Conservation (phyloP, 2,797 vertebrate species). For the Eulemur mongoz region DNA sequence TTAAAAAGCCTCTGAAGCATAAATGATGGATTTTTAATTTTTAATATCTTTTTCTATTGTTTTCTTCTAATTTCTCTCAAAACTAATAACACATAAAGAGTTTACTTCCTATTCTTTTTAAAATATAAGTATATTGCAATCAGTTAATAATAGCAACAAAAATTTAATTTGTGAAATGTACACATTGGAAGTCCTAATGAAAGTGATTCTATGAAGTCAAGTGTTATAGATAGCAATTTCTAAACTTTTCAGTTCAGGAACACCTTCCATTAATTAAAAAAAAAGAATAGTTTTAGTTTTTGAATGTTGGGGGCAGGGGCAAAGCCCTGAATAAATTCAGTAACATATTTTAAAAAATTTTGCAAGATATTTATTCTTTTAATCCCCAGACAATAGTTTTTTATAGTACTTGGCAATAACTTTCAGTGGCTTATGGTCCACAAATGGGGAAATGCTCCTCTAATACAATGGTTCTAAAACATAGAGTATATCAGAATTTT, state of each 20-base stretch:
- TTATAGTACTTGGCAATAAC: neutral
- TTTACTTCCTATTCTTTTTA: neutral
- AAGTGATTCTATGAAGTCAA: neutral
- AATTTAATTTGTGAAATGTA: neutral
- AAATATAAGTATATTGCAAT: neutral
- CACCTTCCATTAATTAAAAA: neutral
- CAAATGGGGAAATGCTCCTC: neutral
- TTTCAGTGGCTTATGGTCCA: neutral
- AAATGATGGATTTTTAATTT: neutral
- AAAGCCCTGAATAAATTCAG: neutral
- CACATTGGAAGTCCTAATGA: neutral
- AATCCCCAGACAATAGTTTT: neutral
- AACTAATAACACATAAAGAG: neutral
- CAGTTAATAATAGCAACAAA: neutral
- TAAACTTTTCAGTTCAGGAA: neutral
- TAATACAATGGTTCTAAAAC: neutral
- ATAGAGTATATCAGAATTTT: neutral
- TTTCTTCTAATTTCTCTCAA: neutral
- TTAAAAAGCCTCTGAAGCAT: neutral
- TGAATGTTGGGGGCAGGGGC: neutral
- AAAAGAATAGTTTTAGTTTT: neutral
- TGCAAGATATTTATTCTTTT: neutral
- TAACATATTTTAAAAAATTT: neutral
- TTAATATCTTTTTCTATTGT: neutral
- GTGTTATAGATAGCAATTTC: neutral